phyloP scores from a whole-genome alignment of 2,888 invertebrate genomes.

The Drosophila ustulata region DNA sequence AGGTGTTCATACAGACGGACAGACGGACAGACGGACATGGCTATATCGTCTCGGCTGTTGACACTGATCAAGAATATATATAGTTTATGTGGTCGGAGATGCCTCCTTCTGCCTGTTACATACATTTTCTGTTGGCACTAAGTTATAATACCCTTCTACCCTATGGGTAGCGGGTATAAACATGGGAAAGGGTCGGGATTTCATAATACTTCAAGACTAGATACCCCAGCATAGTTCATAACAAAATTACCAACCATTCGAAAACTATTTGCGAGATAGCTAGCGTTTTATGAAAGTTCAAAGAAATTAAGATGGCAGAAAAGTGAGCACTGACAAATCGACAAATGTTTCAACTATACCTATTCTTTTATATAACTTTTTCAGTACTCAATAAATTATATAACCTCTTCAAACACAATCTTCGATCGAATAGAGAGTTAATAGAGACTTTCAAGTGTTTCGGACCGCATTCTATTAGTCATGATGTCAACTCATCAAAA shows the following conservation, averaged over 20 bases:
- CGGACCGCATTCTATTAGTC: constrained; percentile 2
- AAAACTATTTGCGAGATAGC: background rate
- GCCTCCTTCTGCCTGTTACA: too few relatives aligned
- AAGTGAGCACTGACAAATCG: background rate
- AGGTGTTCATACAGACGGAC: too few relatives aligned
- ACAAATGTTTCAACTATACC: too few relatives aligned
- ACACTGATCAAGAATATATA: too few relatives aligned
- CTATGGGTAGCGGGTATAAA: too few relatives aligned
- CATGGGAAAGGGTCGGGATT: too few relatives aligned
- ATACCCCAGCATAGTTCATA: background rate
- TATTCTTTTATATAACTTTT: background rate
- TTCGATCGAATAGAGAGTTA: background rate
- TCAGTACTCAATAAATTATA: background rate
- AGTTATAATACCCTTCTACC: too few relatives aligned
- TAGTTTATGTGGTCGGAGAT: too few relatives aligned
- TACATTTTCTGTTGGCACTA: too few relatives aligned
- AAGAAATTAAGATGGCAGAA: background rate
- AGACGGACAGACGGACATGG: too few relatives aligned
- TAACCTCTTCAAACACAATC: background rate
- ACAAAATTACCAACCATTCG: background rate
- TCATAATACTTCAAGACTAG: too few relatives aligned
- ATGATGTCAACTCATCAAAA: constrained; percentile 5
- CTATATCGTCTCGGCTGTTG: too few relatives aligned
- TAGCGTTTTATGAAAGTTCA: background rate
- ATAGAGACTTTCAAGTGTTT: constrained; percentile 3